phyloP scores from a whole-genome alignment of 2,797 vertebrate species.

The Phaenicophaeus curvirostris region DNA sequence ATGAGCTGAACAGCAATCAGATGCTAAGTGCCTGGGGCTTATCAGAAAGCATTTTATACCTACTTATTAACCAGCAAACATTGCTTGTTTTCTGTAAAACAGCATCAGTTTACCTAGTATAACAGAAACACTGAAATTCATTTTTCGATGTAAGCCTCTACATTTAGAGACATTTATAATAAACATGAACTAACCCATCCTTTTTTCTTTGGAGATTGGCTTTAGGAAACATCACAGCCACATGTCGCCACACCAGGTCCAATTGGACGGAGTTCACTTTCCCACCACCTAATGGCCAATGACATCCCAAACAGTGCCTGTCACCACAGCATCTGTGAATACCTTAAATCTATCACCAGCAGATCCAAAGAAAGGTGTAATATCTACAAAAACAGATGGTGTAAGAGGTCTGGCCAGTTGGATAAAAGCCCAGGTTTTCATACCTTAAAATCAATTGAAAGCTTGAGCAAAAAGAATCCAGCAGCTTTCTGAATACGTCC shows the following conservation, averaged over 20 bases:
- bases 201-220: neutral
- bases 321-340: neutral
- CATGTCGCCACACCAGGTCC: neutral
- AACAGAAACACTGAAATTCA: neutral
- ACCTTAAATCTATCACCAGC: conserved; percentile 20
- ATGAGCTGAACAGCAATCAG: neutral
- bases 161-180: neutral
- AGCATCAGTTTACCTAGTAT: neutral
- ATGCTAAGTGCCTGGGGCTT: neutral
- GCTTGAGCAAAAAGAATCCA: conserved; percentile 47
- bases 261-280: neutral
- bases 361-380: conserved; percentile 51
- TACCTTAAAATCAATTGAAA: conserved; percentile 59
- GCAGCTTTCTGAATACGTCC: conserved; percentile 32
- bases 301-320: neutral
- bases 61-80: neutral
- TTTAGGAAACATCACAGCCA: neutral
- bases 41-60: neutral
- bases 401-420: conserved; percentile 49
- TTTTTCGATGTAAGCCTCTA: neutral
- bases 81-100: neutral
- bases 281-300: neutral
- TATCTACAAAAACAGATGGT: conserved; percentile 64
- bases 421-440: conserved; percentile 59
- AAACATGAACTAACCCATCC: neutral